Percentiles rank a stretch among this genome's conserved stretches.
Conservation (phyloP, 1,140 invertebrate genomes). For the Drosophila nikananu region DNA sequence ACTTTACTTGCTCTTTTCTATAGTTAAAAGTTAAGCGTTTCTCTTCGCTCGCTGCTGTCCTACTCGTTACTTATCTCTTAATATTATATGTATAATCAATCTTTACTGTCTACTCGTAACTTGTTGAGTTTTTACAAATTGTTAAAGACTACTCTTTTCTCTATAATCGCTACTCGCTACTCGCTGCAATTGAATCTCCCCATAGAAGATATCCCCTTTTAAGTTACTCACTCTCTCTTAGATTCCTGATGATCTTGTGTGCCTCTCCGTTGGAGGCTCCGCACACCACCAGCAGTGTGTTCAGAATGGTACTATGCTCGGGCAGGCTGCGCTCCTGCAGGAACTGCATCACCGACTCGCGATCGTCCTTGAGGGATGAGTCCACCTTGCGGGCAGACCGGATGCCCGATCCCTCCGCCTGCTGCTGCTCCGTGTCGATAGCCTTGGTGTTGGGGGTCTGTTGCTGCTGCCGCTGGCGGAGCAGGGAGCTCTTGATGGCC, state of each 20-base stretch:
- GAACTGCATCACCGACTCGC: conserved; percentile 52
- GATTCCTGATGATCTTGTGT: conserved; percentile 58
- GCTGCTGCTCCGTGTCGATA: not conserved
- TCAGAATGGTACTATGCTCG: conserved; percentile 52
- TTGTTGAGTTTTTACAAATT: no score
- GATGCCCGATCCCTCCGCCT: conserved; percentile 29
- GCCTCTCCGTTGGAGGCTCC: conserved; percentile 48
- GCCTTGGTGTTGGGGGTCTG: not conserved
- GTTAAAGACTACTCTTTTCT: not conserved
- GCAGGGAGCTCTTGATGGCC: conserved; percentile 55
- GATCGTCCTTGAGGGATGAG: conserved; percentile 35
- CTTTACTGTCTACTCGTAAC: not conserved
- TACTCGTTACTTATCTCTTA: no score
- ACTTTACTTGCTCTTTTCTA: no score
- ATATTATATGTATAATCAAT: not conserved
- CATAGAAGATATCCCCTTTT: not conserved
- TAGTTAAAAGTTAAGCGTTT: no score
- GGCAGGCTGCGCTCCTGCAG: conserved; percentile 43
- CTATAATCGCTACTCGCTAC: not conserved
- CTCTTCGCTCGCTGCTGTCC: no score
- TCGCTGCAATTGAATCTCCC: not conserved
- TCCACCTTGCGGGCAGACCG: conserved; percentile 41
- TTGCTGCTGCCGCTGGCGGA: conserved; percentile 5
- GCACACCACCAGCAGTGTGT: conserved; percentile 52
- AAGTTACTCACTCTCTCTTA: conserved; percentile 63